Conservation (phyloP, 2,888 invertebrate species). For the Serripes groenlandicus region DNA sequence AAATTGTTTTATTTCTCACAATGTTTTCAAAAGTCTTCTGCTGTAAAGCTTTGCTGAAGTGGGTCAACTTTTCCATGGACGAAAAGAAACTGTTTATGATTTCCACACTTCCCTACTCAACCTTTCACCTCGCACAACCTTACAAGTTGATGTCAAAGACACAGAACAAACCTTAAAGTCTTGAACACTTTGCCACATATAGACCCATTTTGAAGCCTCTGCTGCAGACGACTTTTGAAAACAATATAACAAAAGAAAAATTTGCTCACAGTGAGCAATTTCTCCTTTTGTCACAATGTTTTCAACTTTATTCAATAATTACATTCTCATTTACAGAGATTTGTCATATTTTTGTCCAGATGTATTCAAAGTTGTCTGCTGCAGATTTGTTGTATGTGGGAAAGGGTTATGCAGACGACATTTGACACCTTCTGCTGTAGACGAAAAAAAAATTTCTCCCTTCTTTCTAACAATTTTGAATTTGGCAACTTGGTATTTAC, state of each 20-base stretch:
- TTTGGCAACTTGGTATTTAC: too few relatives aligned
- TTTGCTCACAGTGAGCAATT: background rate
- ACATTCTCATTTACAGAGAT: too few relatives aligned
- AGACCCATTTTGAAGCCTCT: background rate
- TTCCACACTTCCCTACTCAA: too few relatives aligned
- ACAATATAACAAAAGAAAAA: background rate
- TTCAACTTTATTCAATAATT: background rate
- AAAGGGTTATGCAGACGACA: too few relatives aligned
- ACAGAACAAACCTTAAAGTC: background rate
- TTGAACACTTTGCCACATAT: background rate
- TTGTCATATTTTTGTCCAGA: too few relatives aligned
- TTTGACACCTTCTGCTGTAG: too few relatives aligned
- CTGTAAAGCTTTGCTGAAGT: background rate
- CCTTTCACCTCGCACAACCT: too few relatives aligned
- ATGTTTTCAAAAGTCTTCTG: background rate
- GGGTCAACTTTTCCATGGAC: background rate
- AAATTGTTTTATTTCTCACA: background rate
- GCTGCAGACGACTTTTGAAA: background rate
- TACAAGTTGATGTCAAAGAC: background rate
- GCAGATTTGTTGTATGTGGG: too few relatives aligned
- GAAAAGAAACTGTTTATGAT: too few relatives aligned
- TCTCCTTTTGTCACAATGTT: background rate
- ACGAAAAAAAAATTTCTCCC: too few relatives aligned
- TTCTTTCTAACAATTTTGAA: too few relatives aligned
- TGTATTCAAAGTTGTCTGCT: too few relatives aligned